phyloP scores from a whole-genome alignment of 2,113 vertebrate genomes.

The Callionymus lyra region DNA sequence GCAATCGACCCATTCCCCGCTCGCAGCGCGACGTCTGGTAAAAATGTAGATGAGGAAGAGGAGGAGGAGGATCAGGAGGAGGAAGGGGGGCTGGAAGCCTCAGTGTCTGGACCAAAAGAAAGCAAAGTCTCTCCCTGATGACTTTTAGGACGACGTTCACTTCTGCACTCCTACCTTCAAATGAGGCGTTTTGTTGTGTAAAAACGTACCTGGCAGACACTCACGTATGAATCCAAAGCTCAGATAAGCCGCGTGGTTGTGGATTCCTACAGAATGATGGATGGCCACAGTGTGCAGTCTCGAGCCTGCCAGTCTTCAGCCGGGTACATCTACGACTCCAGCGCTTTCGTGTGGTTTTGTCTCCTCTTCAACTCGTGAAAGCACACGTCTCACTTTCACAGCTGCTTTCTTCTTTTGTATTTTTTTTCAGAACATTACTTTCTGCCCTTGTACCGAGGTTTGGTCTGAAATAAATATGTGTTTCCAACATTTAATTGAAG shows the following conservation, averaged over 20 bases:
- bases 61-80: not conserved
- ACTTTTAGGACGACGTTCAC: constrained; percentile 45
- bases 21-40: constrained; percentile 58
- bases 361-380: no score
- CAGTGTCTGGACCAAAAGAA: constrained; percentile 49
- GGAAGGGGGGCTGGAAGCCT: constrained; percentile 43
- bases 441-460: no score
- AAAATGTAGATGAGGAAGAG: constrained; percentile 26
- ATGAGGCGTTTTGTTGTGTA: constrained; percentile 51
- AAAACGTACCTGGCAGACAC: constrained; percentile 36
- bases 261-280: no score
- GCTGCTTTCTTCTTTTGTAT: no score
- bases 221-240: constrained; percentile 46
- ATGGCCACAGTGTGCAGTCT: no score
- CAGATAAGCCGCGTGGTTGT: constrained; percentile 20
- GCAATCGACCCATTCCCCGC: constrained; percentile 59
- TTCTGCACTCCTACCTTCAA: constrained; percentile 35
- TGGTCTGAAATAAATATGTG: no score
- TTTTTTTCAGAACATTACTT: no score
- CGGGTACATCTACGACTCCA: no score
- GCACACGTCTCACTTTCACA: no score
- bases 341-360: no score
- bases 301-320: no score
- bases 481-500: no score
- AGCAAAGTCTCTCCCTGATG: constrained; percentile 48